Base-by-base conservation (phyloP, 2,888 invertebrate genomes). In the Eupithecia exiguata region DNA sequence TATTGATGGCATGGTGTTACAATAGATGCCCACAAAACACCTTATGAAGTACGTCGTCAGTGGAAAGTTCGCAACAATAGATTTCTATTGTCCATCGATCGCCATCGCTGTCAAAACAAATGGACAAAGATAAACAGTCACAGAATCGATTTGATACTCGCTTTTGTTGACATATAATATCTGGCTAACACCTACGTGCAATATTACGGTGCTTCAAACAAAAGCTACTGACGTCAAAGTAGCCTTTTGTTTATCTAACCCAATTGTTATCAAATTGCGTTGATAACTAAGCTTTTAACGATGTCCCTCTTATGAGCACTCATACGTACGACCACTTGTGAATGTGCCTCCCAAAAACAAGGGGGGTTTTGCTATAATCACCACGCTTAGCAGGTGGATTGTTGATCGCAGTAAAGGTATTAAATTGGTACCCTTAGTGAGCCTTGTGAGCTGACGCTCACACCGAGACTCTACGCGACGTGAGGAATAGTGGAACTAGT, bases 21-120 rank as follows among this genome's bases (percentile, higher is more conserved):
- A 46, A 46, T 46, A n/a, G n/a, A 49, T 46, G 7, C n/a, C 49
- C 49, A n/a, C 10, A 53, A 53, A 53, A 53, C 25, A 25, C 58
- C 58, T 58, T 25, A n/a, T 12, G 12, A 14, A 58, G 25, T 58
- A 58, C 58, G 21, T 58, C 58, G 49, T 12, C 58, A 53, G 49
- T 53, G 53, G 1, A 21, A 12, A 58, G 58, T 58, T 25, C 14
- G 58, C 58, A 21, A 25, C 58, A 58, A 38, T 65, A 63, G 30
- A 65, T 65, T 65, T 65, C 21, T 63, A 63, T 65, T 10, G n/a
- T 38, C 66, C 30, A 71, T 71, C 71, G 58, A 66, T 71, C 70
- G 36, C 38, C 14, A 46, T 63, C 30, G 18, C 58, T 35, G 25
- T 30, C 66, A 53, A 63, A 63, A 40, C 71, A 66, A 46, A 63